Evolutionary conservation across 2,113 vertebrate genomes (phyloP).

Genomic region (Hepsetus odoe): DNA sequence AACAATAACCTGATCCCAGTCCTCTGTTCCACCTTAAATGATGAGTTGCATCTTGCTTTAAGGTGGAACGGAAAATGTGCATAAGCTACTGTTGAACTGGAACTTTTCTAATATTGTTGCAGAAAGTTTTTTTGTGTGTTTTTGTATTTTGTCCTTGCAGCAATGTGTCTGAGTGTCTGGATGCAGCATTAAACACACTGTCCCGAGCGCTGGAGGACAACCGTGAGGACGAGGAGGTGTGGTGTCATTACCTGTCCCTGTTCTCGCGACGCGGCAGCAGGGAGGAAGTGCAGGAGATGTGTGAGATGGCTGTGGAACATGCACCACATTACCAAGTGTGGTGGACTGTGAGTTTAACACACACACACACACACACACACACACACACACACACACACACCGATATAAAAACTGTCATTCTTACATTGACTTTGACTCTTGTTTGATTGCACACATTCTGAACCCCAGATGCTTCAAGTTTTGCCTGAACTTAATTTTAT

Average conservation of each 20-base stretch:
- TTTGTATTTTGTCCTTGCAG: constrained; percentile 65
- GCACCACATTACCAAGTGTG: constrained; percentile 86
- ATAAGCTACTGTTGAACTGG: too few relatives aligned
- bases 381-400: too few relatives aligned
- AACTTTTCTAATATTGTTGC: too few relatives aligned
- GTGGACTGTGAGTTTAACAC: constrained; percentile 90
- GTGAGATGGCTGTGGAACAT: constrained; percentile 95
- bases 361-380: too few relatives aligned
- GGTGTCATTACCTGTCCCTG: constrained; percentile 93
- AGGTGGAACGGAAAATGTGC: too few relatives aligned
- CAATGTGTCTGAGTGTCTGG: constrained; percentile 83
- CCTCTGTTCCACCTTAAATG: not conserved
- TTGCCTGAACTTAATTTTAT: too few relatives aligned
- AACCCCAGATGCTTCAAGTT: too few relatives aligned
- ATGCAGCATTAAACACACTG: constrained; percentile 92
- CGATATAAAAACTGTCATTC: too few relatives aligned
- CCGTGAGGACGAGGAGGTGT: constrained; percentile 91
- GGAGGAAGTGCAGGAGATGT: constrained; percentile 96
- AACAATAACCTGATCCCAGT: too few relatives aligned
- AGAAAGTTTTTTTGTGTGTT: not conserved
- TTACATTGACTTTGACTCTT: too few relatives aligned
- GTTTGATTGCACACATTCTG: too few relatives aligned
- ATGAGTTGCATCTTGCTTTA: not conserved
- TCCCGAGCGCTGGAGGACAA: constrained; percentile 94
- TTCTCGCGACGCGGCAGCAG: constrained; percentile 88